A percentile compares a stretch with the other conserved stretches of the same genome.
phyloP scores from a whole-genome alignment of 2,113 vertebrate species.

The Pan paniscus region DNA sequence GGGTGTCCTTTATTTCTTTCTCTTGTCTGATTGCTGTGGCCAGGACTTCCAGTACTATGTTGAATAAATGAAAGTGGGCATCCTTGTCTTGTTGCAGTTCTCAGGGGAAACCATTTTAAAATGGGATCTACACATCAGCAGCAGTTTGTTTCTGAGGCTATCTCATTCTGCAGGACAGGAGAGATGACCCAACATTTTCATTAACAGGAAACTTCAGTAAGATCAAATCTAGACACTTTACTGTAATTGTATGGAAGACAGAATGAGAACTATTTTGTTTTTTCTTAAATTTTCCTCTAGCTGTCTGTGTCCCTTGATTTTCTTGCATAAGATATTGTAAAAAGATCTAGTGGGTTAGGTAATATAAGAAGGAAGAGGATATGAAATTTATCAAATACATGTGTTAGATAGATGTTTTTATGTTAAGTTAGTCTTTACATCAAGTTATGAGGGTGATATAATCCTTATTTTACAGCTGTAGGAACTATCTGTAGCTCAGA shows the following conservation, averaged over 20 bases:
- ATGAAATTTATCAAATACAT: neutral
- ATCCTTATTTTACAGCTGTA: neutral
- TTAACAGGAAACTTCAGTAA: slow-evolving; percentile 10
- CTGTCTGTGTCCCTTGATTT: neutral
- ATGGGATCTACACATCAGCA: neutral
- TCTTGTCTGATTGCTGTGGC: too few species aligned
- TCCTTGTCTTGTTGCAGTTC: too few species aligned
- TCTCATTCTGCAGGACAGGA: neutral
- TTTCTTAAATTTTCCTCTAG: slow-evolving; percentile 5
- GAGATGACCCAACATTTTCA: neutral
- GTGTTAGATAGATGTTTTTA: neutral
- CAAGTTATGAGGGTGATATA: neutral
- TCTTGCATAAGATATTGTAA: neutral
- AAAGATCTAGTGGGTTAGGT: neutral
- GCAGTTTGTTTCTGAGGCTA: neutral
- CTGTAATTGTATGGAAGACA: neutral
- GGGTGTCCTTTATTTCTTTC: too few species aligned
- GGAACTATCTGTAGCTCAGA: neutral
- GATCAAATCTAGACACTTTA: slow-evolving; percentile 1
- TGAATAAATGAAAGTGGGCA: too few species aligned
- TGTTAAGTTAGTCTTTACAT: neutral
- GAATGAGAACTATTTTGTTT: neutral
- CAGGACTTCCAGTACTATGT: too few species aligned
- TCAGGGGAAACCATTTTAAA: too few species aligned
- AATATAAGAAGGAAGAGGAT: neutral